phyloP scores from a whole-genome alignment of 2,888 invertebrate species.

The Cantharis rufa region DNA sequence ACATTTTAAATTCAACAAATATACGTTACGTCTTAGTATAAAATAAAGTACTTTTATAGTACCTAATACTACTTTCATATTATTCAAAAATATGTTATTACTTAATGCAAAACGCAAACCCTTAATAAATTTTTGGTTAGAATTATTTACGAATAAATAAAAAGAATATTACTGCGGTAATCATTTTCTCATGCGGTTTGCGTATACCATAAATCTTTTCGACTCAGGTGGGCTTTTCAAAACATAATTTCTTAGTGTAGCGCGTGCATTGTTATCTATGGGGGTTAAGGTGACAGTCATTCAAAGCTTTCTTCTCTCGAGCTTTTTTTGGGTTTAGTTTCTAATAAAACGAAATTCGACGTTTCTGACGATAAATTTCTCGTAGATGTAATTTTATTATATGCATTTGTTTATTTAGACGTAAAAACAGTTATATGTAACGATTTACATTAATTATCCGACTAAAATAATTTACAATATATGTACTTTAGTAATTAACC shows the following conservation, averaged over 20 bases:
- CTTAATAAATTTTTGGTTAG: background rate
- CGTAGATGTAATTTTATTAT: background rate
- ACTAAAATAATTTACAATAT: slow-evolving; percentile 31
- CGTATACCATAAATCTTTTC: slow-evolving; percentile 39
- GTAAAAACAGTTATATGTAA: background rate
- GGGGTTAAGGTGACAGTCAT: slow-evolving; percentile 36
- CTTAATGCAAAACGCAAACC: background rate
- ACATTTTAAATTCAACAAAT: background rate
- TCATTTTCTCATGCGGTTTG: slow-evolving; percentile 12
- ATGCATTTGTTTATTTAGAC: too few relatives aligned
- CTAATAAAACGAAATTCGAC: background rate
- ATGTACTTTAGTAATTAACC: slow-evolving; percentile 30
- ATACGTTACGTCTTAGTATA: background rate
- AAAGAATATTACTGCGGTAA: background rate
- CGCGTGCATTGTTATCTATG: slow-evolving; percentile 33
- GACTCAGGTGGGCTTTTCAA: slow-evolving; percentile 39
- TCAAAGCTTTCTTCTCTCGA: slow-evolving; percentile 24
- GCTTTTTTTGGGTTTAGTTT: background rate
- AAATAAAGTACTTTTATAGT: background rate
- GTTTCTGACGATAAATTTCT: background rate
- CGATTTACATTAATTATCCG: background rate
- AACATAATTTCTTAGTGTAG: slow-evolving; percentile 34
- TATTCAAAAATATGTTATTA: background rate
- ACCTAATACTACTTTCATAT: background rate
- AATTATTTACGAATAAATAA: background rate